Evolutionary conservation across 2,888 invertebrate species (phyloP), one percentile per base, ranked within the genome.

Genomic region (Orchesellides sinensis): DNA sequence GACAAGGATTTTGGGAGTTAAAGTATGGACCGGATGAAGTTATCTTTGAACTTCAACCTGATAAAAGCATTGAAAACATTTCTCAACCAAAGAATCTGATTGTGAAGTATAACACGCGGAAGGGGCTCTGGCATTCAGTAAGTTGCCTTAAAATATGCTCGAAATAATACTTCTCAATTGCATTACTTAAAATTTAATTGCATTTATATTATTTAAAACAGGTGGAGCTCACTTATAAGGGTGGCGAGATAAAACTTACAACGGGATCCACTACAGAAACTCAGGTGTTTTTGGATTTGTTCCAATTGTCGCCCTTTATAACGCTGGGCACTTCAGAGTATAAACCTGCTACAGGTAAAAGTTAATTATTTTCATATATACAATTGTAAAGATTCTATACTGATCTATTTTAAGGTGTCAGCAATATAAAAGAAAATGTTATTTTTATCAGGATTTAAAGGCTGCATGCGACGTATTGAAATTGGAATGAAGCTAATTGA

Each of bases 401-500:
- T n/a, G n/a, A n/a, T n/a, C n/a, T n/a, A n/a, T n/a, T n/a, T n/a
- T n/a, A n/a, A n/a, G n/a, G n/a, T n/a, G n/a, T n/a, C n/a, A n/a
- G n/a, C n/a, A n/a, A n/a, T n/a, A n/a, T n/a, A n/a, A n/a, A n/a
- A n/a, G n/a, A n/a, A n/a, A n/a, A n/a, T n/a, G n/a, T n/a, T n/a
- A n/a, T n/a, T n/a, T n/a, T n/a, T n/a, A n/a, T 74, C 83, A n/a
- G 96, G 97, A 3, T 92, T 98, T 72, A 95, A 97, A 66, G 98
- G 98, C 27, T 98, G 98, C 89, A 95, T 98, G 93, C 93, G 96
- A 85, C 95, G 96, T 89, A 94, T 98, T 83, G 93, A 93, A 89
- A 95, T 98, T 81, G 97, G 98, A 89, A 94, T 94, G 12, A 92
- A 93, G 83, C 91, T 93, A 68, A 93, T 97, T 86, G 96, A 97